Conservation (phyloP, 2,888 invertebrate species). For the Drosophila basisetae region DNA sequence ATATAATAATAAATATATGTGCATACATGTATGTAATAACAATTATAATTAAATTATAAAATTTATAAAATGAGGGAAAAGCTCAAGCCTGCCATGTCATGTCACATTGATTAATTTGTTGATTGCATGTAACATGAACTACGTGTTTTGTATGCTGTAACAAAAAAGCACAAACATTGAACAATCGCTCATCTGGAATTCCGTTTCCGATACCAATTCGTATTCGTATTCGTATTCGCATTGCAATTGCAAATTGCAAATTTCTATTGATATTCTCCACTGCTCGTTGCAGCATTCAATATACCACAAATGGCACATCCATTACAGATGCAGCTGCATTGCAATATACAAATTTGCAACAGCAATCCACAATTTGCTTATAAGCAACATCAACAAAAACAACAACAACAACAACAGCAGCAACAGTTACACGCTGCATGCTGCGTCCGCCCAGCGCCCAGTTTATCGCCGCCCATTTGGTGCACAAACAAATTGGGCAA, state of each 20-base stretch:
- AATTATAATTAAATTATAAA: background rate
- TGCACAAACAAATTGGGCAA: constrained; percentile 62
- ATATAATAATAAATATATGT: background rate
- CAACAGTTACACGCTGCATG: constrained; percentile 14
- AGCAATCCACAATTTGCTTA: constrained; percentile 64
- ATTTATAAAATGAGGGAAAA: background rate
- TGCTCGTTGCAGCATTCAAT: constrained; percentile 47
- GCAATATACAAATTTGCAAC: constrained; percentile 64
- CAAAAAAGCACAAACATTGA: background rate
- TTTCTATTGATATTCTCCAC: constrained; percentile 48
- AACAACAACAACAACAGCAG: constrained; percentile 10
- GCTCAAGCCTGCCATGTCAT: background rate
- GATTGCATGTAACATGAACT: constrained; percentile 17
- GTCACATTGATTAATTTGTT: constrained; percentile 19
- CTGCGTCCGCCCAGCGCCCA: constrained; percentile 13
- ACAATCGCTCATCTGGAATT: constrained; percentile 33
- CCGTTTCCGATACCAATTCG: constrained; percentile 15
- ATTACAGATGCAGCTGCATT: constrained; percentile 69
- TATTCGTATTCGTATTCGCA: constrained; percentile 10
- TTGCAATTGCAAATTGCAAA: constrained; percentile 21
- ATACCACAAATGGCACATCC: constrained; percentile 76
- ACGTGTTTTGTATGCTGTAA: constrained; percentile 10
- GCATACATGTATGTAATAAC: background rate
- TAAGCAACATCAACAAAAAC: constrained; percentile 44
- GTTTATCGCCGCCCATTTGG: constrained; percentile 36